Base-by-base conservation (phyloP, 2,888 invertebrate genomes). In the Cataglyphis cursor region DNA sequence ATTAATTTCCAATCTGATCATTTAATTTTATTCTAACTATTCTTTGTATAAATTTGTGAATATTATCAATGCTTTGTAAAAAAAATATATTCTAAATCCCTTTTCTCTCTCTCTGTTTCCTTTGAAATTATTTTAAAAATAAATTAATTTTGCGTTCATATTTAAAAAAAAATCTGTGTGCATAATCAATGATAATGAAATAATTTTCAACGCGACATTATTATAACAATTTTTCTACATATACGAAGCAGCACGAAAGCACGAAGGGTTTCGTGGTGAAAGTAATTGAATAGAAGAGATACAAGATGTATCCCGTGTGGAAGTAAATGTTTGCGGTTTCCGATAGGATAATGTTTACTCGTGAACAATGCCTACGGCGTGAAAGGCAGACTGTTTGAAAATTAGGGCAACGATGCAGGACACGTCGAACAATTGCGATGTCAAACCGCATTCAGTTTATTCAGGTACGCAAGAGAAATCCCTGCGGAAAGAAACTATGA, bases 291-390 rank as follows among this genome's bases (percentile, higher is more conserved):
- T 59, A 41, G 59, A 38, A 83, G 72, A 76, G 57, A 73, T 64
- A 81, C 65, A 82, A 75, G 65, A 59, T 44, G 82, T 89, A 88
- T 88, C 85, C 88, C 76, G 70, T 73, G 57, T 73, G 51, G 82
- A 59, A 74, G 90, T 83, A 92, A 93, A 92, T 91, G 90, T 92
- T 93, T 92, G 91, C 87, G 85, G 88, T 88, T 90, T 86, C 85
- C 88, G 82, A 86, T 89, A 89, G 88, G 84, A 90, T 85, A 81
- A 73, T 91, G 87, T 92, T 92, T 92, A 87, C 90, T 62, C 54
- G 82, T 41, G 76, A 76, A 83, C 85, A 87, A 83, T 85, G 86
- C 85, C 86, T 90, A 89, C 80, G 85, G 86, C 82, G 87, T 72
- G 82, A 89, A 87, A 83, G 64, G 84, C 84, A 83, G 88, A 85